A percentile compares a stretch with the other conserved stretches of the same genome.
phyloP scores from a whole-genome alignment of 35 echinoderm and acorn worm species.

The Eucidaris tribuloides region DNA sequence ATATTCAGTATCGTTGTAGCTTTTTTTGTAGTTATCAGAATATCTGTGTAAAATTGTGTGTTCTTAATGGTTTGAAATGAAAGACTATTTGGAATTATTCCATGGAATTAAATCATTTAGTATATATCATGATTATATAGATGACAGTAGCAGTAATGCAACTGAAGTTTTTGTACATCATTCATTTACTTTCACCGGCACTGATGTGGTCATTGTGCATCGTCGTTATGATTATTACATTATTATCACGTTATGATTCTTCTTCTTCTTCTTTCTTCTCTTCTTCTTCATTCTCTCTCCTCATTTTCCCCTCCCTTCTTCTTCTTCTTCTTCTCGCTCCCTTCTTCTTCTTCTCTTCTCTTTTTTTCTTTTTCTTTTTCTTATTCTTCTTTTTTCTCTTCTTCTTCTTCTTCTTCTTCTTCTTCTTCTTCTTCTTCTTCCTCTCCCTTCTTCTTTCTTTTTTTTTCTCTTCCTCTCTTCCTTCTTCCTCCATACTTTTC shows the following conservation, averaged over 20 bases:
- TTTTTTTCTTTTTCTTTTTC: not conserved
- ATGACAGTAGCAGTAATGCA: too few relatives aligned
- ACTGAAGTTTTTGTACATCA: too few relatives aligned
- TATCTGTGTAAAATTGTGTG: too few relatives aligned
- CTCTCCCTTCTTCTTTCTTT: not conserved
- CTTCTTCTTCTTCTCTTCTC: not conserved
- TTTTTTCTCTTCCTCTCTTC: not conserved
- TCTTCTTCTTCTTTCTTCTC: not conserved
- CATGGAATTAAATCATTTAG: too few relatives aligned
- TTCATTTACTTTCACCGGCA: too few relatives aligned
- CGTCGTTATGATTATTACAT: too few relatives aligned
- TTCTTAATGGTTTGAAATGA: too few relatives aligned
- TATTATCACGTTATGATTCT: not conserved
- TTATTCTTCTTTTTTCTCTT: not conserved
- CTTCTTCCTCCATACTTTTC: not conserved
- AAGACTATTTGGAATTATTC: too few relatives aligned
- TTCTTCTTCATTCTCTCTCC: not conserved
- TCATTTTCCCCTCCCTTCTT: not conserved
- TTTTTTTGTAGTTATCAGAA: too few relatives aligned
- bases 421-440: not conserved
- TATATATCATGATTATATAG: too few relatives aligned
- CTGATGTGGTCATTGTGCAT: too few relatives aligned
- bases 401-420: not conserved
- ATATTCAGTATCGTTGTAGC: too few relatives aligned
- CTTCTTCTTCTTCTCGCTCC: not conserved